These are phyloP conservation scores for Gortyna flavago DNA, from an alignment of 2,888 invertebrate genomes.

Conservation along the genomic window DNA sequence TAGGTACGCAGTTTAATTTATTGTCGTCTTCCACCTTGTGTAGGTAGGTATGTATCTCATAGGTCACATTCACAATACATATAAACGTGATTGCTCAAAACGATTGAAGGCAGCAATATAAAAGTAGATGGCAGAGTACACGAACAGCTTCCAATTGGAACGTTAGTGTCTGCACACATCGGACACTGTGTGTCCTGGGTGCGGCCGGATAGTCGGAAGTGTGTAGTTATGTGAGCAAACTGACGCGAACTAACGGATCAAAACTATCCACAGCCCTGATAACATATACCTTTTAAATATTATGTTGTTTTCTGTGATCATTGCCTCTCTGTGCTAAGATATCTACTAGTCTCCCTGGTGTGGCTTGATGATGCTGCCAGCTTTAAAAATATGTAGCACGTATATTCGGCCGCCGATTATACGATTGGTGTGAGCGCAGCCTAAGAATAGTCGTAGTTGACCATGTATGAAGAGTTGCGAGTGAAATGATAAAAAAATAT, in stretches of 20 bases:
- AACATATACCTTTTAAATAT: constrained; percentile 20
- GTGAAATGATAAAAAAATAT: neutral
- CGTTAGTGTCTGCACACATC: constrained; percentile 53
- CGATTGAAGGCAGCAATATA: constrained; percentile 29
- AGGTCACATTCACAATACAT: neutral
- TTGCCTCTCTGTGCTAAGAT: neutral
- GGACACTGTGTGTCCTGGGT: constrained; percentile 49
- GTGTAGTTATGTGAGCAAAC: constrained; percentile 58
- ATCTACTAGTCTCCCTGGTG: neutral
- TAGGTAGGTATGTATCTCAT: neutral
- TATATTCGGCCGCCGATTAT: neutral
- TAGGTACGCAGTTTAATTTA: no score
- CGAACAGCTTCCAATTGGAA: constrained; percentile 48
- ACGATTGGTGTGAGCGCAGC: neutral
- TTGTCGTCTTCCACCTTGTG: no score
- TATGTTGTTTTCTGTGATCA: neutral
- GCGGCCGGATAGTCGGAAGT: constrained; percentile 55
- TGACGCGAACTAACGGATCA: constrained; percentile 22
- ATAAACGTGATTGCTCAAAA: constrained; percentile 17
- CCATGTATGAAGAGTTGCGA: neutral
- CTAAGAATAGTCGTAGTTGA: neutral
- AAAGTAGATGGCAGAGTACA: constrained; percentile 39
- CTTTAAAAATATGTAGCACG: neutral
- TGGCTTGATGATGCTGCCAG: no score
- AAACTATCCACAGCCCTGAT: constrained; percentile 11